Evolutionary conservation across 2,113 vertebrate species (phyloP), one percentile per base, ranked within the genome.

Genomic region (Marcusenius ussheri): DNA sequence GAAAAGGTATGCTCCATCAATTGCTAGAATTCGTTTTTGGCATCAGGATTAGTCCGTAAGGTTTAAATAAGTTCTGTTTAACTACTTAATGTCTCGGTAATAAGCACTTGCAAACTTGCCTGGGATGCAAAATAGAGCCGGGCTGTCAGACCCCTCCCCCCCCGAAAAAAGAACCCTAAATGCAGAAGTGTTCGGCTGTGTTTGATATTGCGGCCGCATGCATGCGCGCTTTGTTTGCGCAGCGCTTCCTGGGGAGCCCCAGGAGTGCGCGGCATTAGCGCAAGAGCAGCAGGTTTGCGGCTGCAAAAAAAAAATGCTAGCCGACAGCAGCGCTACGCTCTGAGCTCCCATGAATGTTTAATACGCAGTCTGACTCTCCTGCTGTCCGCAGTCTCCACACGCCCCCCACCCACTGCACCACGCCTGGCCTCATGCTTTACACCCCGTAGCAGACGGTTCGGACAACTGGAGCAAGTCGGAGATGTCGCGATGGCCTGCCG

Each of bases 331-430:
- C 47, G 74, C n/a, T 21, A 85, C 15, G 19, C 56, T 89, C 90
- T 91, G 90, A 91, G 93, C 91, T 85, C 91, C 93, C 92, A 94
- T 94, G 92, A 94, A 94, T 95, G 92, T 93, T 93, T 94, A 92
- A 94, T 93, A 49, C 87, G 84, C 92, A 93, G 88, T 91, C 91
- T 51, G 89, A 93, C 56, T 92, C 92, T 90, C 91, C 91, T 91
- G 92, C 91, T 93, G 93, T 92, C 91, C 83, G 50, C 89, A 85
- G 90, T 66, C 91, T 80, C 90, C 87, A 42, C 15, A 17, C 53
- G 19, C 50, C 53, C 86, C 50, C 3, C 39, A 42, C 39, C 86
- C 0, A 0, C 62, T 21, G 19, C 87, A 27, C 85, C 85, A 19
- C 50, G 50, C 50, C 80, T 45, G 31, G 31, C 49, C 62, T 90